These are phyloP conservation scores for Nestor notabilis DNA, from an alignment of 2,113 vertebrate genomes.

Conservation along the genomic window DNA sequence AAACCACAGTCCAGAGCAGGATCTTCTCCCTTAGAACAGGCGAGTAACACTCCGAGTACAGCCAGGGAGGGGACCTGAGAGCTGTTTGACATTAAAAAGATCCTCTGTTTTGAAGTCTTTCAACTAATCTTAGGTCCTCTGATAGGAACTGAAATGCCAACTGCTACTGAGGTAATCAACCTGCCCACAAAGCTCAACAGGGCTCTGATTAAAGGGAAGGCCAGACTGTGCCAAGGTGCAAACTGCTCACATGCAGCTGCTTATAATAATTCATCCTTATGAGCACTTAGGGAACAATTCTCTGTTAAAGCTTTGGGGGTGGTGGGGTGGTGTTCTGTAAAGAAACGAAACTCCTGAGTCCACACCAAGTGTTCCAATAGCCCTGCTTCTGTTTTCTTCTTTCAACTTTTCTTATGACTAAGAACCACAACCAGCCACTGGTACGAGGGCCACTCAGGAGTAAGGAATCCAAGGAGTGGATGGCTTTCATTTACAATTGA, in stretches of 20 bases:
- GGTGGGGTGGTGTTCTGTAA: background rate
- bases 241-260: fast-evolving
- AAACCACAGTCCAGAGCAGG: background rate
- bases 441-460: background rate
- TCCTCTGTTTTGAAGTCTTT: background rate
- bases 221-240: background rate
- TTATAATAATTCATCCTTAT: background rate
- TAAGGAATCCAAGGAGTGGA: background rate
- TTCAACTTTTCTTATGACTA: conserved; percentile 6
- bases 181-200: background rate
- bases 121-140: background rate
- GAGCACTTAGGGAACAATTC: background rate
- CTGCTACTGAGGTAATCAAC: background rate
- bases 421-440: background rate
- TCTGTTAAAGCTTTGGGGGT: background rate
- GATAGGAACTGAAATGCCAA: background rate
- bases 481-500: background rate
- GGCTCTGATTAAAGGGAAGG: background rate
- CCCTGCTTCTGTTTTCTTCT: background rate
- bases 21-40: background rate
- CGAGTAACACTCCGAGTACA: fast-evolving
- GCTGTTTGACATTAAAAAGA: background rate
- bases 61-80: background rate
- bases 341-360: background rate
- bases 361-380: background rate